Percentiles rank a stretch among this genome's conserved stretches.
These are phyloP conservation scores for Aporophyla nigra DNA, from an alignment of 2,888 invertebrate genomes.

Conservation along the genomic window DNA sequence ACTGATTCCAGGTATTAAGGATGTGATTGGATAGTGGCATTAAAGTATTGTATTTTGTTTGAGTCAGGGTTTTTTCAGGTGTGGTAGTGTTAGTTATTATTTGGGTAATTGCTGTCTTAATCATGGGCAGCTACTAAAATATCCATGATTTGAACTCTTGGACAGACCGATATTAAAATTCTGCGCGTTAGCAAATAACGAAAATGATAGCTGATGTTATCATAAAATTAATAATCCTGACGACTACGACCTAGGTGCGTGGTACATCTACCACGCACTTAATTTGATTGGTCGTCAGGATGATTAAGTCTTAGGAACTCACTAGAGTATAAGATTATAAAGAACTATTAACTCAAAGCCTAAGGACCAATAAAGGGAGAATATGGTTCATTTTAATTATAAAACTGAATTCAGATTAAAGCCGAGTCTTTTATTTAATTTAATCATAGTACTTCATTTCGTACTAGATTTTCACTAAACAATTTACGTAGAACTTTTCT, in stretches of 20 bases:
- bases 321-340: not conserved
- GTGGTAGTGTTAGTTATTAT: not conserved
- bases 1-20: conserved; percentile 60
- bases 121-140: not conserved
- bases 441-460: too few relatives aligned
- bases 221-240: not conserved
- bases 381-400: too few relatives aligned
- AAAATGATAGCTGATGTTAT: not conserved
- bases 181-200: not conserved
- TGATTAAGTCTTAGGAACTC: not conserved
- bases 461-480: not conserved
- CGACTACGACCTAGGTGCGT: too few relatives aligned
- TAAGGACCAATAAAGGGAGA: too few relatives aligned
- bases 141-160: too few relatives aligned
- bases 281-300: too few relatives aligned
- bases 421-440: not conserved
- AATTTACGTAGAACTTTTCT: not conserved
- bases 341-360: not conserved
- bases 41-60: not conserved
- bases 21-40: conserved; percentile 15
- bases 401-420: not conserved
- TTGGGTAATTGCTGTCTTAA: conserved; percentile 5
- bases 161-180: not conserved
- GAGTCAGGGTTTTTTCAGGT: conserved; percentile 2
- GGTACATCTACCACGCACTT: too few relatives aligned